Percentiles rank a stretch among this genome's conserved stretches.
Evolutionary conservation across 1,140 invertebrate genomes (phyloP).

Genomic region (Aethina tumida): DNA sequence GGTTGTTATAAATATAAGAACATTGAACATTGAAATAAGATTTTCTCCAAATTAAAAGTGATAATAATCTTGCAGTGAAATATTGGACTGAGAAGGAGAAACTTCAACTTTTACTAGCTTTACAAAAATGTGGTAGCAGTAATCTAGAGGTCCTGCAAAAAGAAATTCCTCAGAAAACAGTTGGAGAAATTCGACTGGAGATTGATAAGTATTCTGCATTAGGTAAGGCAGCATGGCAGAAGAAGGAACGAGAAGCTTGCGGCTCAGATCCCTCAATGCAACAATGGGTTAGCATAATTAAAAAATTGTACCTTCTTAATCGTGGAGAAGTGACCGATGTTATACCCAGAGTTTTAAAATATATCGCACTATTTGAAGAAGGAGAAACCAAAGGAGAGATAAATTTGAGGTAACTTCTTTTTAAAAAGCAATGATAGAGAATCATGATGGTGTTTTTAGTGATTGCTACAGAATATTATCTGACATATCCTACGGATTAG

Average conservation of each 20-base stretch:
- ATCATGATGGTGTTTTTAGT: slow-evolving; percentile 9
- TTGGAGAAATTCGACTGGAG: slow-evolving; percentile 18
- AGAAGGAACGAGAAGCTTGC: slow-evolving; percentile 5
- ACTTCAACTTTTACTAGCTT: slow-evolving; percentile 14
- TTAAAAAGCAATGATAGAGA: neutral
- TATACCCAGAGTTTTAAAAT: slow-evolving; percentile 22
- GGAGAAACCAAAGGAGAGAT: slow-evolving; percentile 10
- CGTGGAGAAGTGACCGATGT: slow-evolving; percentile 12
- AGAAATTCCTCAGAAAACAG: slow-evolving; percentile 16
- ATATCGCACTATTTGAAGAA: slow-evolving; percentile 25
- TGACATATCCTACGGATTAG: slow-evolving; percentile 15
- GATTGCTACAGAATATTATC: slow-evolving; percentile 21
- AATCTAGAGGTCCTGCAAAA: slow-evolving; percentile 15
- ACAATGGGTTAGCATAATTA: slow-evolving; percentile 21
- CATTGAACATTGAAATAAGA: neutral
- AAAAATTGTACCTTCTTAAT: slow-evolving; percentile 6
- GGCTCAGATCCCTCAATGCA: slow-evolving; percentile 12
- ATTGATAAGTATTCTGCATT: slow-evolving; percentile 18
- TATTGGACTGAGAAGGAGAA: slow-evolving; percentile 20
- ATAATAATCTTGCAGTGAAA: slow-evolving; percentile 6
- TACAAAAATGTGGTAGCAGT: slow-evolving; percentile 15
- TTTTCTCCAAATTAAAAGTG: slow-evolving; percentile 3
- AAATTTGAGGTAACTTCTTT: slow-evolving; percentile 17
- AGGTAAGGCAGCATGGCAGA: slow-evolving; percentile 8
- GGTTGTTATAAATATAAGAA: neutral